These are phyloP conservation scores for Muscidifurax raptorellus DNA, from an alignment of 1,140 invertebrate species.

Conservation along the genomic window DNA sequence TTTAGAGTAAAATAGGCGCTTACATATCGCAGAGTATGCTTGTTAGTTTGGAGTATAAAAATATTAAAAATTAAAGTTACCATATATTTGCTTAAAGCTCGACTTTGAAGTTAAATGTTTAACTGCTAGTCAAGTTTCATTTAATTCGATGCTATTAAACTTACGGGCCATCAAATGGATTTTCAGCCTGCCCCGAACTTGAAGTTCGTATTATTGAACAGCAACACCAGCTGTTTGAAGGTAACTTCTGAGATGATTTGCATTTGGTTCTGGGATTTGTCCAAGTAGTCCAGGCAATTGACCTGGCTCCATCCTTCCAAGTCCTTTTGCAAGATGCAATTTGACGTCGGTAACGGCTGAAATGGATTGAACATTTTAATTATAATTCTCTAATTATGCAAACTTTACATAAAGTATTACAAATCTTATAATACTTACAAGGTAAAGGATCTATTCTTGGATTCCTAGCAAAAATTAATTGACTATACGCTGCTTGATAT, in stretches of 20 bases:
- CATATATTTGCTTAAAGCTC: constrained; percentile 3
- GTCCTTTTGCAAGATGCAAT: constrained; percentile 82
- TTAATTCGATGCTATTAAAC: constrained; percentile 68
- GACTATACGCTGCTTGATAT: constrained; percentile 93
- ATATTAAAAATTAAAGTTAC: constrained; percentile 26
- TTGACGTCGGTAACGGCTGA: constrained; percentile 81
- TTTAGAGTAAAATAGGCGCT: not conserved
- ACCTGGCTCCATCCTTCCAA: constrained; percentile 79
- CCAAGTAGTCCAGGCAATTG: constrained; percentile 79
- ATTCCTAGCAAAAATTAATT: constrained; percentile 89
- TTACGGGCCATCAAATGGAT: constrained; percentile 65
- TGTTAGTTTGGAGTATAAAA: not conserved
- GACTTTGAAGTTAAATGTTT: constrained; percentile 24
- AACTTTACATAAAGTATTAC: not conserved
- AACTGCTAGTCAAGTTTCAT: constrained; percentile 60
- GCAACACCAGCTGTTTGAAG: constrained; percentile 71
- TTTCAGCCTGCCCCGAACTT: constrained; percentile 64
- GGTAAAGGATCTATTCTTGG: constrained; percentile 83
- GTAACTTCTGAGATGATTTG: constrained; percentile 69
- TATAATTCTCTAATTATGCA: not conserved
- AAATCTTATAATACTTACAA: constrained; percentile 67
- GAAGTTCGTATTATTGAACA: constrained; percentile 67
- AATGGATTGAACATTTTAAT: constrained; percentile 50
- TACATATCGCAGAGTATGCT: not conserved
- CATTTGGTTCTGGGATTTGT: constrained; percentile 71